Evolutionary conservation across 1,140 invertebrate genomes (phyloP).

Genomic region (Telenomus remus): DNA sequence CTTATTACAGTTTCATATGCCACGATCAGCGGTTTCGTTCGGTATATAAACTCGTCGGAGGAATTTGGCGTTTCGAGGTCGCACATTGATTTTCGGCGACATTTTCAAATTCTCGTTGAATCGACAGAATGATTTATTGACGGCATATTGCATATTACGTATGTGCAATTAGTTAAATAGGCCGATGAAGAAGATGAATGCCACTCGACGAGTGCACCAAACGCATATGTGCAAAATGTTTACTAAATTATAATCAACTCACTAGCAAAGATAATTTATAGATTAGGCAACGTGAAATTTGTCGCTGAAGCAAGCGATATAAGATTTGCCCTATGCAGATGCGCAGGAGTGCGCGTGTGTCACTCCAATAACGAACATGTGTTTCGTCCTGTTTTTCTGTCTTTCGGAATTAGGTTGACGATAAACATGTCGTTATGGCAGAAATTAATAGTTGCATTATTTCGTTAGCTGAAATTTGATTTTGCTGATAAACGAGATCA

Average conservation of each 20-base stretch:
- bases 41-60: background rate
- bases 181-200: conserved; percentile 51
- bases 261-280: conserved; percentile 25
- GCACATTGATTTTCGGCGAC: conserved; percentile 45
- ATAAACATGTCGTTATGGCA: conserved; percentile 25
- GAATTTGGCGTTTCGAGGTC: conserved; percentile 25
- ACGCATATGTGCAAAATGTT: conserved; percentile 31
- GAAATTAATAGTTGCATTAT: conserved; percentile 34
- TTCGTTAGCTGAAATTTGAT: conserved; percentile 44
- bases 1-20: background rate
- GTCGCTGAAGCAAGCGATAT: no score
- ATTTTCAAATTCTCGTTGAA: conserved; percentile 44
- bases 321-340: no score
- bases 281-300: conserved; percentile 10
- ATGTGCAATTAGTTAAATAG: conserved; percentile 53
- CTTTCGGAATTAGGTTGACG: conserved; percentile 15
- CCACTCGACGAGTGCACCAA: conserved; percentile 28
- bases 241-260: conserved; percentile 42
- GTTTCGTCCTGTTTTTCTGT: conserved; percentile 4
- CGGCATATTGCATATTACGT: conserved; percentile 55
- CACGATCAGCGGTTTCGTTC: background rate
- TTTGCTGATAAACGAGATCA: conserved; percentile 31
- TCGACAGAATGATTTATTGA: conserved; percentile 51
- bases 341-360: no score
- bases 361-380: background rate